Evolutionary conservation across 1,140 invertebrate genomes (phyloP).

Genomic region (Heliothis virescens): DNA sequence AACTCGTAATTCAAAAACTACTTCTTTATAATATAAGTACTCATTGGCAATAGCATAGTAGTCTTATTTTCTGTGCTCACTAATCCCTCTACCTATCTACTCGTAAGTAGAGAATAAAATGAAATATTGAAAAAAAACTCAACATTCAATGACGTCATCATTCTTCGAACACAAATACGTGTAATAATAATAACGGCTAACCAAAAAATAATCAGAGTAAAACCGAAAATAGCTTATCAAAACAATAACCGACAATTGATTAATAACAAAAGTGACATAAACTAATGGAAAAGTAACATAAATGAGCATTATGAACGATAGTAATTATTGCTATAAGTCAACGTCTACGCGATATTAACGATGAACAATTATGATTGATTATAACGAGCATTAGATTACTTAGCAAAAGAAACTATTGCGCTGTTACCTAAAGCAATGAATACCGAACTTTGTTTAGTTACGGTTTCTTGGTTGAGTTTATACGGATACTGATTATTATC

Average conservation of each 20-base stretch:
- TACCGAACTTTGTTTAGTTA: too few relatives aligned
- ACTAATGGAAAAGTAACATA: slow-evolving; percentile 39
- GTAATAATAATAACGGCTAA: too few relatives aligned
- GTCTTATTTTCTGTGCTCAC: too few relatives aligned
- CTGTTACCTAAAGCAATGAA: neutral
- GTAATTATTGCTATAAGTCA: slow-evolving; percentile 52
- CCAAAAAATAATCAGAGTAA: neutral
- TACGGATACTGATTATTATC: too few relatives aligned
- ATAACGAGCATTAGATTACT: slow-evolving; percentile 37
- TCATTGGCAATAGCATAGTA: too few relatives aligned
- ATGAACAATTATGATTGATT: slow-evolving; percentile 44
- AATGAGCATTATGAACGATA: slow-evolving; percentile 14
- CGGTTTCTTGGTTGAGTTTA: too few relatives aligned
- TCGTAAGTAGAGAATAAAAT: neutral
- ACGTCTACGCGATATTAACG: slow-evolving; percentile 38
- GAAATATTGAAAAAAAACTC: neutral
- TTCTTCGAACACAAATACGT: too few relatives aligned
- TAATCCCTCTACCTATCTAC: too few relatives aligned
- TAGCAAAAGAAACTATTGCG: slow-evolving; percentile 14
- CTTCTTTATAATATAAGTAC: too few relatives aligned
- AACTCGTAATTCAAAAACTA: too few relatives aligned
- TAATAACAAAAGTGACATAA: slow-evolving; percentile 10
- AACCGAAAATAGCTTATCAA: neutral
- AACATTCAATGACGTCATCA: too few relatives aligned
- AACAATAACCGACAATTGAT: slow-evolving; percentile 13